These are phyloP conservation scores for pig (Sus scrofa) DNA, from an alignment of 2,113 vertebrate species.

Conservation along the genomic window T2T-Sscrofa CM000827.6:66442001-66442500, in stretches of 20 bases:
- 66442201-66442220: neutral
- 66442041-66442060: neutral
- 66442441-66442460: neutral
- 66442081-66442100: neutral
- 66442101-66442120: neutral
- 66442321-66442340: neutral
- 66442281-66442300: neutral
- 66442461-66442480: neutral
- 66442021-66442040: neutral
- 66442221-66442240: conserved; percentile 1
- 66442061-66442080: neutral
- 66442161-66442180: neutral
- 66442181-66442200: neutral
- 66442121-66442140: neutral
- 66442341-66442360: neutral
- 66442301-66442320: neutral
- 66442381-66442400: neutral
- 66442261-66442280: conserved; percentile 25
- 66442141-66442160: neutral
- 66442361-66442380: neutral
- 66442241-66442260: neutral
- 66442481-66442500: neutral
- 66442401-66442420: neutral
- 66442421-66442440: neutral
- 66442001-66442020: neutral